A percentile compares a stretch with the other conserved stretches of the same genome.
phyloP scores from a whole-genome alignment of 2,888 invertebrate genomes.

The Erannis defoliaria region DNA sequence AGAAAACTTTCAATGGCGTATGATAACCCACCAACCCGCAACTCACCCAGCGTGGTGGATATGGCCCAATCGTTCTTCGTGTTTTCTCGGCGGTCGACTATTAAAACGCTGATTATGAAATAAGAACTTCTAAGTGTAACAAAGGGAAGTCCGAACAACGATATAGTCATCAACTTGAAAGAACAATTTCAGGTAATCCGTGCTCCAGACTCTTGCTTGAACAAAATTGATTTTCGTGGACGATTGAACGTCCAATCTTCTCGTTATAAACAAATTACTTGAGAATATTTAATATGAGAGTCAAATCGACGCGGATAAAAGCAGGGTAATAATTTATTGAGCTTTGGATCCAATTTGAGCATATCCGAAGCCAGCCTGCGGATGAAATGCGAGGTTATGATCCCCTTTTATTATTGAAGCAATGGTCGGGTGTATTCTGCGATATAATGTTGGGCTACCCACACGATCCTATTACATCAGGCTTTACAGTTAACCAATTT shows the following conservation, averaged over 20 bases:
- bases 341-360: conserved; percentile 24
- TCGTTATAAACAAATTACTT: conserved; percentile 17
- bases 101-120: too few species aligned
- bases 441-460: conserved; percentile 24
- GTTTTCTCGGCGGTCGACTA: too few species aligned
- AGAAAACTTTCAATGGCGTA: too few species aligned
- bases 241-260: conserved; percentile 1
- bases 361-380: conserved; percentile 21
- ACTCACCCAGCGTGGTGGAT: too few species aligned
- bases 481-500: conserved; percentile 35
- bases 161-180: background rate
- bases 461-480: conserved; percentile 28
- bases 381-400: conserved; percentile 29
- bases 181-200: background rate
- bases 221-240: conserved; percentile 3
- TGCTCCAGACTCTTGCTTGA: background rate
- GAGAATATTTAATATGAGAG: conserved; percentile 9
- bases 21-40: too few species aligned
- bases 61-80: too few species aligned
- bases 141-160: background rate
- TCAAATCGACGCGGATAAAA: conserved; percentile 8
- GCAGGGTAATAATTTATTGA: conserved; percentile 31
- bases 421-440: conserved; percentile 21
- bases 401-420: conserved; percentile 35
- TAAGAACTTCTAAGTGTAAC: background rate